These are phyloP conservation scores for Hetaerina titia DNA, from an alignment of 2,888 invertebrate genomes.

Conservation along the genomic window DNA sequence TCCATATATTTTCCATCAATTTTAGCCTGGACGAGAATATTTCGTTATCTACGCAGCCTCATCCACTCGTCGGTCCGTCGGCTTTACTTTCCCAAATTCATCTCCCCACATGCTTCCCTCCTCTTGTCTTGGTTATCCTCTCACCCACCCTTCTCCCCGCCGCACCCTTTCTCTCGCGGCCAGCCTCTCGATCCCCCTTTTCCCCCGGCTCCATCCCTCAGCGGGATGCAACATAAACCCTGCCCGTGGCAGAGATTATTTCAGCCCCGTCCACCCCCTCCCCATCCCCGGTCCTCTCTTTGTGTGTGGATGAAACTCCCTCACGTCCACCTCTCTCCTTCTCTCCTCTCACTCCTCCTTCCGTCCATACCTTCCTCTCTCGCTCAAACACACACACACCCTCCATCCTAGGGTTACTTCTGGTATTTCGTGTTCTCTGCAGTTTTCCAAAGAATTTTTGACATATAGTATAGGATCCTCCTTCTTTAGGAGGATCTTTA, in stretches of 20 bases:
- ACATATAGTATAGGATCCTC: neutral
- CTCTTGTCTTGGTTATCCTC: neutral
- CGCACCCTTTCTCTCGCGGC: neutral
- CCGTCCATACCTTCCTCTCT: neutral
- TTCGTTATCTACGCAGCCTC: neutral
- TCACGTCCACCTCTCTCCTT: neutral
- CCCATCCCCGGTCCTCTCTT: neutral
- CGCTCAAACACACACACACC: neutral
- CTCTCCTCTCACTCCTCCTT: neutral
- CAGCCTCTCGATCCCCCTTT: neutral
- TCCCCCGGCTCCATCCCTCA: neutral
- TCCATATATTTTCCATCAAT: neutral
- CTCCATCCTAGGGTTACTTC: neutral
- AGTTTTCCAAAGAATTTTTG: neutral
- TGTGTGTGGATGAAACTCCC: neutral
- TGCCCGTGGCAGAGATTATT: slow-evolving; percentile 19
- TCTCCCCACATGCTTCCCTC: neutral
- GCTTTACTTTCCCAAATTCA: neutral
- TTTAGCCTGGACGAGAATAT: neutral
- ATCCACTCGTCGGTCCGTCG: neutral
- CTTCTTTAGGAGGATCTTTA: neutral
- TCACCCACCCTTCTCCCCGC: neutral
- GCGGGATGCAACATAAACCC: neutral
- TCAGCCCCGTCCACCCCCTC: neutral
- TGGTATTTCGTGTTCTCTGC: neutral